A percentile compares a stretch with the other conserved stretches of the same genome.
Conservation (phyloP, 2,113 vertebrate species). For the Cichladusa arquata region DNA sequence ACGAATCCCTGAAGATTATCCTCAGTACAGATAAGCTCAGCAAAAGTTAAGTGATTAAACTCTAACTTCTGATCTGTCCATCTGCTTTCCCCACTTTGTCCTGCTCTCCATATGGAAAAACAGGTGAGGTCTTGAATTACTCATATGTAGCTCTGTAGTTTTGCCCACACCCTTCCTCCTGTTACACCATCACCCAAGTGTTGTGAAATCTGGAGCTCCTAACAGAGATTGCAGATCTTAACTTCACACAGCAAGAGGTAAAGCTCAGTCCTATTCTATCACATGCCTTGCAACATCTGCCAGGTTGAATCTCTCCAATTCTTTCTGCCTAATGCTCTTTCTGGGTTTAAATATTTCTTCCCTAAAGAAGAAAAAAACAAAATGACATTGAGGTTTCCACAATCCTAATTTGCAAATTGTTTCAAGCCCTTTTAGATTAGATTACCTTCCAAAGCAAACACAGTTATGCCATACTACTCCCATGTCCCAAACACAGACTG, state of each 20-base stretch:
- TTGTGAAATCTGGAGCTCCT: conserved; percentile 51
- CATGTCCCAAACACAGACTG: not conserved
- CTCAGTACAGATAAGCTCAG: not conserved
- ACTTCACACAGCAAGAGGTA: not conserved
- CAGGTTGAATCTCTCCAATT: not conserved
- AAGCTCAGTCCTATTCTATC: not conserved
- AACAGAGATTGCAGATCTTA: conserved; percentile 17
- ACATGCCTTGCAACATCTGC: not conserved
- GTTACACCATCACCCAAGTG: conserved; percentile 37
- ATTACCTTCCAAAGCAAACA: conserved; percentile 1
- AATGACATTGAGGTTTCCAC: not conserved
- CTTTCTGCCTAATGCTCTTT: not conserved
- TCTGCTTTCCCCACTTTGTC: conserved; percentile 47
- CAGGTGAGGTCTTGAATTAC: conserved; percentile 64
- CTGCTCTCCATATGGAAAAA: conserved; percentile 43
- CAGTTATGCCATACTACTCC: not conserved
- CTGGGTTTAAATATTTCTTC: not conserved
- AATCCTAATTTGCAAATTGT: not conserved
- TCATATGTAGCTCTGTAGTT: conserved; percentile 41
- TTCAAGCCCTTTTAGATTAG: not conserved
- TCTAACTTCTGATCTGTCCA: conserved; percentile 21
- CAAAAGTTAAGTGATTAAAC: not conserved
- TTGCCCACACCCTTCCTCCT: conserved; percentile 63
- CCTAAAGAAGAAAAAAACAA: not conserved
- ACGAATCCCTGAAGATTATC: not conserved